Conservation (phyloP, 1,140 invertebrate genomes). For the Marisa cornuarietis region DNA sequence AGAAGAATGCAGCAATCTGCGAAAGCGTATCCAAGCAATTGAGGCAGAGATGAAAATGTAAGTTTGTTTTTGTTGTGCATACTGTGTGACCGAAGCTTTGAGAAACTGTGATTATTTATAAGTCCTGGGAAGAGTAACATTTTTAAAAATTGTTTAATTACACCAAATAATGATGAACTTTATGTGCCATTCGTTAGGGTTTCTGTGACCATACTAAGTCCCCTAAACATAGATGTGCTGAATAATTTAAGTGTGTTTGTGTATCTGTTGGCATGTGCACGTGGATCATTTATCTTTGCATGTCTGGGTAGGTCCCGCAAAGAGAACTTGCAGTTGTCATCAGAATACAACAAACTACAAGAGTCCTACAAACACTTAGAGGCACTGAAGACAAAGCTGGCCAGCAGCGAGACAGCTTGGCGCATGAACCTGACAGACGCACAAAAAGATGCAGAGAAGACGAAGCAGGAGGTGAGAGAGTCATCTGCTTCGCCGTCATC, state of each 20-base stretch:
- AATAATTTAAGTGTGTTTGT: too few species aligned
- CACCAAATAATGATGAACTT: too few species aligned
- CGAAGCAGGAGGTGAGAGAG: constrained; percentile 60
- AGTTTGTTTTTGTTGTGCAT: constrained; percentile 29
- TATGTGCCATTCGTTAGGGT: too few species aligned
- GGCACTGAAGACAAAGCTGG: constrained; percentile 56
- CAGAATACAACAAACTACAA: constrained; percentile 63
- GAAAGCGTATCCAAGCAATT: constrained; percentile 60
- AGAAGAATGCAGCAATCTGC: constrained; percentile 62
- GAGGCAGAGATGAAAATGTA: constrained; percentile 66
- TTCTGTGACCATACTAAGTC: too few species aligned
- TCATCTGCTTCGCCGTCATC: background rate
- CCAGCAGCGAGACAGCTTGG: constrained; percentile 51
- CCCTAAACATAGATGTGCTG: too few species aligned
- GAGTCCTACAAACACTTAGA: constrained; percentile 63
- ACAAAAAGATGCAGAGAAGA: constrained; percentile 60
- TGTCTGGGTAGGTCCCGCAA: constrained; percentile 53
- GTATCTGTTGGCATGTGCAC: too few species aligned
- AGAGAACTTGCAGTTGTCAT: constrained; percentile 60
- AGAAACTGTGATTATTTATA: too few species aligned
- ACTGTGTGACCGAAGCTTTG: too few species aligned
- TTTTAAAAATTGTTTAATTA: too few species aligned
- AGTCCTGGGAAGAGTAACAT: too few species aligned
- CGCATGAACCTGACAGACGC: constrained; percentile 61
- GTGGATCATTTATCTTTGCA: background rate